Conservation (phyloP, 2,797 vertebrate species). For the Platyrinchus mystaceus region DNA sequence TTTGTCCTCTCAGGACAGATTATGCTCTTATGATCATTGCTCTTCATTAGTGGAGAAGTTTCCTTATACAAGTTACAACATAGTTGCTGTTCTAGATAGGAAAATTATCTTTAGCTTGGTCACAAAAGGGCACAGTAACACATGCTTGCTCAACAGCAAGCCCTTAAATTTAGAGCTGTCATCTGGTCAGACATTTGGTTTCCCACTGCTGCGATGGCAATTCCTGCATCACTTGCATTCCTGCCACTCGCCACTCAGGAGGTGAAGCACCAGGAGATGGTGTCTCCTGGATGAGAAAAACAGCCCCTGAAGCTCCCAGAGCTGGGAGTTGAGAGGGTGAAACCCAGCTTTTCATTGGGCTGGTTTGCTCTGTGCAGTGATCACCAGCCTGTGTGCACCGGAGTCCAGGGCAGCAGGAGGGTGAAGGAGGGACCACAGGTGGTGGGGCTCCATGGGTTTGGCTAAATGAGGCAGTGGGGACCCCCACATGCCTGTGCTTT, state of each 20-base stretch:
- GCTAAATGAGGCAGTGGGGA: accelerated
- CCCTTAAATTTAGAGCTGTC: conserved; percentile 48
- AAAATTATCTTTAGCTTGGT: conserved; percentile 28
- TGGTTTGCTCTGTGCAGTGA: background rate
- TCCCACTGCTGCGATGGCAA: background rate
- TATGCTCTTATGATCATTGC: background rate
- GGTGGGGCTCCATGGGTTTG: accelerated
- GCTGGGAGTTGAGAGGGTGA: background rate
- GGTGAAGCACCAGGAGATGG: accelerated
- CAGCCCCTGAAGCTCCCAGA: background rate
- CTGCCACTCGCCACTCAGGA: background rate
- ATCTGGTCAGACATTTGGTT: background rate
- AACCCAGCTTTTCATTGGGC: background rate
- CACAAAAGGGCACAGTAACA: conserved; percentile 11
- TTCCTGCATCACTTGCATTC: background rate
- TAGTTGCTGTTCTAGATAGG: background rate
- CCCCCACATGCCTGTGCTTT: background rate
- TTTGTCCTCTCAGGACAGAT: background rate
- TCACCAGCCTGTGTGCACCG: accelerated
- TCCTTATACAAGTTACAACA: background rate
- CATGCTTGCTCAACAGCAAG: background rate
- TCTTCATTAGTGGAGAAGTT: background rate
- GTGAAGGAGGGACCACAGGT: background rate
- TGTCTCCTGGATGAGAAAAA: background rate
- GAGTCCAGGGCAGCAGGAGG: background rate